Conservation (phyloP, 2,113 vertebrate genomes). For the Eurypyga helias region DNA sequence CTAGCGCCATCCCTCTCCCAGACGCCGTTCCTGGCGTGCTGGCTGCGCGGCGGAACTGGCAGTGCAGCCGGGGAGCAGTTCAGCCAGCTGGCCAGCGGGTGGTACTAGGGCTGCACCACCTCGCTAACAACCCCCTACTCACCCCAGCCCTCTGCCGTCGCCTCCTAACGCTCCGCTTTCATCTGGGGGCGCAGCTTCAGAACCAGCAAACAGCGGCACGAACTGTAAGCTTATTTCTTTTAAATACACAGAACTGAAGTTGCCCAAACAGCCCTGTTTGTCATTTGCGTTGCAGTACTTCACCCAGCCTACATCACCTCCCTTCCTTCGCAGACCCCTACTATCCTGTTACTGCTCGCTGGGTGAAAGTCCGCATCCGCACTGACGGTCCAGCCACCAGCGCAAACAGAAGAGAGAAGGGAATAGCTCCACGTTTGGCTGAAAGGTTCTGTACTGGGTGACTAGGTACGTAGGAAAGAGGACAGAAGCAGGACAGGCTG, state of each 20-base stretch:
- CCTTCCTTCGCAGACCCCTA: not conserved
- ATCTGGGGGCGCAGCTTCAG: not conserved
- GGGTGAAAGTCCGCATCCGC: not conserved
- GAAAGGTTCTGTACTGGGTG: not conserved
- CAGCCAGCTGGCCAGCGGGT: not conserved
- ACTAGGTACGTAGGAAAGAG: not conserved
- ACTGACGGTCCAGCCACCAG: not conserved
- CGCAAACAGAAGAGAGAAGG: not conserved
- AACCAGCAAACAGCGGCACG: not conserved
- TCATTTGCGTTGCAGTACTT: not conserved
- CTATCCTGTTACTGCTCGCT: not conserved
- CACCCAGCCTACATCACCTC: not conserved
- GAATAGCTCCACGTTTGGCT: not conserved
- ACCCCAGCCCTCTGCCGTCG: not conserved
- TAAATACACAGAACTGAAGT: not conserved
- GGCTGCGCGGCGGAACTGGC: not conserved
- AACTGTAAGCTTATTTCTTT: not conserved
- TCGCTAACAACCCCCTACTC: not conserved
- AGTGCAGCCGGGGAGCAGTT: not conserved
- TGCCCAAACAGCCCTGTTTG: not conserved
- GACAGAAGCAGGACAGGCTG: not conserved
- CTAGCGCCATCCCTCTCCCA: not conserved
- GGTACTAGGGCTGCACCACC: not conserved
- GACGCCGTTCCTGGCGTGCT: not conserved
- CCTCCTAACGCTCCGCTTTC: not conserved